These are phyloP conservation scores for Battus philenor DNA, from an alignment of 1,140 invertebrate genomes.

Conservation along the genomic window DNA sequence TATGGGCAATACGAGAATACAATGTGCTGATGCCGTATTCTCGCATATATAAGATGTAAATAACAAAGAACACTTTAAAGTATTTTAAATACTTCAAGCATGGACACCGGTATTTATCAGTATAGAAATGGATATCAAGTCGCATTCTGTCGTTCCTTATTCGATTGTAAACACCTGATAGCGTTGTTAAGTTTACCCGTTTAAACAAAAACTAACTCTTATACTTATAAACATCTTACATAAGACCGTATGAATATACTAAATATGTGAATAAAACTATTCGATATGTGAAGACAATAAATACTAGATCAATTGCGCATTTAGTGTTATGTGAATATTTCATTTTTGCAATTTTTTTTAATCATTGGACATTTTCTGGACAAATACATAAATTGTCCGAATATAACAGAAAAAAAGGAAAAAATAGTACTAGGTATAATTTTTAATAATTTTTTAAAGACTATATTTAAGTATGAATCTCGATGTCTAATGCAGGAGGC, in stretches of 20 bases:
- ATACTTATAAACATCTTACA: too few relatives aligned
- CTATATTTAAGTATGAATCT: too few relatives aligned
- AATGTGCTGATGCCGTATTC: too few relatives aligned
- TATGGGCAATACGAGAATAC: too few relatives aligned
- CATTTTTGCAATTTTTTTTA: not conserved
- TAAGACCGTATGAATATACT: too few relatives aligned
- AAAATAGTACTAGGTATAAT: too few relatives aligned
- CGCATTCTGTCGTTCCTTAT: not conserved
- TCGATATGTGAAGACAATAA: too few relatives aligned
- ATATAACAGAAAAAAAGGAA: too few relatives aligned
- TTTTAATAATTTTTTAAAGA: too few relatives aligned
- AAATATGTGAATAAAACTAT: too few relatives aligned
- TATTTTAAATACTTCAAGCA: slow-evolving; percentile 4
- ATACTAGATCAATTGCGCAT: too few relatives aligned
- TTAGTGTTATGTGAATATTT: not conserved
- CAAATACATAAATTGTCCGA: not conserved
- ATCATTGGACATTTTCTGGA: not conserved
- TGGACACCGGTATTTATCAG: slow-evolving; percentile 1
- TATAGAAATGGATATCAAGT: slow-evolving; percentile 6
- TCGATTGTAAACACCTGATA: slow-evolving; percentile 3
- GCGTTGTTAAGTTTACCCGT: not conserved
- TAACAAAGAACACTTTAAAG: slow-evolving; percentile 1
- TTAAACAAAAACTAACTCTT: slow-evolving; percentile 6
- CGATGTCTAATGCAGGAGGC: not conserved
- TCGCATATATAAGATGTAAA: slow-evolving; percentile 3